A percentile compares a stretch with the other conserved stretches of the same genome.
phyloP scores from a whole-genome alignment of 2,797 vertebrate genomes.

The Mycteria americana region DNA sequence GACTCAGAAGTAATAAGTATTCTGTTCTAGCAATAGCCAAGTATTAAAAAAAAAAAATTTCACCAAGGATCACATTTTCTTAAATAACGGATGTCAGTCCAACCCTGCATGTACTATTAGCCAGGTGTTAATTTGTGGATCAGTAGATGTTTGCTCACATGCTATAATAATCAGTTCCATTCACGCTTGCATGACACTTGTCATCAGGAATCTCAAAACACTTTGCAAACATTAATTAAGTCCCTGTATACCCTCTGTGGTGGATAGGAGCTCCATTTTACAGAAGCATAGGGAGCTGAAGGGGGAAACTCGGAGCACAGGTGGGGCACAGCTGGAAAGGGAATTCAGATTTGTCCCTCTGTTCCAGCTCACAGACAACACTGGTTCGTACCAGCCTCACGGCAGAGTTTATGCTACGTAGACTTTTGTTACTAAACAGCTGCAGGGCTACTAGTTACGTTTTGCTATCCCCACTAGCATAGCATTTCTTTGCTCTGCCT shows the following conservation, averaged over 20 bases:
- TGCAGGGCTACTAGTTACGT: not conserved
- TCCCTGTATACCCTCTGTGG: not conserved
- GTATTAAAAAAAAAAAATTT: not conserved
- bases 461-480: not conserved
- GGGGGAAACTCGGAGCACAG: not conserved
- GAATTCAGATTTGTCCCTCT: not conserved
- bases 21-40: not conserved
- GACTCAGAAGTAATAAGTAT: conserved; percentile 24
- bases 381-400: not conserved
- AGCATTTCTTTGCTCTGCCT: not conserved
- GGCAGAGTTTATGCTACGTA: not conserved
- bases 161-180: conserved; percentile 29
- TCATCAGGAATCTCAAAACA: conserved; percentile 30
- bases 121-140: conserved; percentile 54
- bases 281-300: not conserved
- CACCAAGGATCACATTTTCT: conserved; percentile 34
- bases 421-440: not conserved
- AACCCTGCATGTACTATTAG: conserved; percentile 18
- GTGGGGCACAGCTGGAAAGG: not conserved
- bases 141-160: conserved; percentile 18
- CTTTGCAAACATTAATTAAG: conserved; percentile 49
- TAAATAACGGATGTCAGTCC: conserved; percentile 43
- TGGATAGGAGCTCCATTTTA: not conserved
- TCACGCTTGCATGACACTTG: conserved; percentile 7
- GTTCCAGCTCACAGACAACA: not conserved